Percentiles rank a stretch among this genome's conserved stretches.
Evolutionary conservation across 2,113 vertebrate genomes (phyloP).

Genomic region (Notarius lentiginosus): DNA sequence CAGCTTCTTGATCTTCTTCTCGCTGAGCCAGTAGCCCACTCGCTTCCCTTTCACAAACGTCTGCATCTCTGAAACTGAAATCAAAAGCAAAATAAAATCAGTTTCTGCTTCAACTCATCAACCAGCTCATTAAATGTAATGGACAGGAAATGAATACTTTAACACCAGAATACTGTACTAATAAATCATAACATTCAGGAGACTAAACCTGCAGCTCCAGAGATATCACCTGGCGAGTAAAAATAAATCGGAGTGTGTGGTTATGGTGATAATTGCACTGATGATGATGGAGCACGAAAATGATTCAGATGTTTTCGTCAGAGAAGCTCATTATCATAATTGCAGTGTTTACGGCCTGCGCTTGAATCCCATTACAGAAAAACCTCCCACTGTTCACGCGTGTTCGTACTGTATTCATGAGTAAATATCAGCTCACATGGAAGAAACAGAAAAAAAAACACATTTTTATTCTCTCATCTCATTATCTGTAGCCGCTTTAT

Average conservation of each 20-base stretch:
- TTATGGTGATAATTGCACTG: background rate
- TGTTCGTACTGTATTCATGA: background rate
- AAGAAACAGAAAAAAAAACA: no score
- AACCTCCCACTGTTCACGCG: background rate
- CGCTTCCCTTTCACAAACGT: conserved; percentile 82
- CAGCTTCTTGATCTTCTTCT: conserved; percentile 86
- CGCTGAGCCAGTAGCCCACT: conserved; percentile 86
- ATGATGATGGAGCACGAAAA: background rate
- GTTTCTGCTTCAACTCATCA: background rate
- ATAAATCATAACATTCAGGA: no score
- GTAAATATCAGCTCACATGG: background rate
- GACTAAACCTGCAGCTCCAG: background rate
- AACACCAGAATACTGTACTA: background rate
- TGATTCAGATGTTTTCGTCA: background rate
- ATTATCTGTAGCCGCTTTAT: no score
- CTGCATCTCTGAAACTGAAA: conserved; percentile 73
- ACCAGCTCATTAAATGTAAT: background rate
- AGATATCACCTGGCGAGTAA: background rate
- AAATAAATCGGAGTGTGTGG: background rate
- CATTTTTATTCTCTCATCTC: no score
- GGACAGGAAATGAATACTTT: background rate
- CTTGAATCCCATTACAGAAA: no score
- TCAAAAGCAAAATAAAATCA: background rate
- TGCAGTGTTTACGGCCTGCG: no score
- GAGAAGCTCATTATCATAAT: background rate